Evolutionary conservation across 2,797 vertebrate species (phyloP).

Genomic region (Squalus acanthias): DNA sequence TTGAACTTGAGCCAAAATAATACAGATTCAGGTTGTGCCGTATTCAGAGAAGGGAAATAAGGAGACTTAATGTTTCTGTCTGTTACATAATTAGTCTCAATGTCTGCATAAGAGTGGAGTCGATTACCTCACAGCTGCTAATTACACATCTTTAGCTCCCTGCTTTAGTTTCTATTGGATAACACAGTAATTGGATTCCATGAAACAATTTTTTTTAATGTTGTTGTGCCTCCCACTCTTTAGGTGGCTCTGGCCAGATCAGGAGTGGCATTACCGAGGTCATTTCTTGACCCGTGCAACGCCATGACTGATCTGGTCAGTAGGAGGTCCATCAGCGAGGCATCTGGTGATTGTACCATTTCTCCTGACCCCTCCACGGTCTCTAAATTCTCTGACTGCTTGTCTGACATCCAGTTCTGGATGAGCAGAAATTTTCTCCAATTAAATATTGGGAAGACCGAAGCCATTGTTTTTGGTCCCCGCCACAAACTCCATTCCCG

Average conservation of each 20-base stretch:
- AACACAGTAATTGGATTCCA: not conserved
- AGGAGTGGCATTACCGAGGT: too few species aligned
- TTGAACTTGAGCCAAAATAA: not conserved
- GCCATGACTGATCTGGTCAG: not conserved
- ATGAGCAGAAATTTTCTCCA: too few species aligned
- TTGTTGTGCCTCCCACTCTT: not conserved
- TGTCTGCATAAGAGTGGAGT: not conserved
- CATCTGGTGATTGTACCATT: not conserved
- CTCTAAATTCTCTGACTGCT: too few species aligned
- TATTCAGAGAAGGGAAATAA: not conserved
- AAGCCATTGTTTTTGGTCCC: too few species aligned
- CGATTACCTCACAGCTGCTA: conserved; percentile 23
- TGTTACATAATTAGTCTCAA: not conserved
- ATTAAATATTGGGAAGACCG: too few species aligned
- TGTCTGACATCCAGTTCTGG: too few species aligned
- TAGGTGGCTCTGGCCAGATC: not conserved
- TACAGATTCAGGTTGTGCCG: not conserved
- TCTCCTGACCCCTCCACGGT: too few species aligned
- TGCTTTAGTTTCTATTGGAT: not conserved
- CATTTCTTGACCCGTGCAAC: too few species aligned
- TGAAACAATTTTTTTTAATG: not conserved
- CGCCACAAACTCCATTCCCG: too few species aligned
- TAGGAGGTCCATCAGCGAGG: not conserved
- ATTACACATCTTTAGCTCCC: not conserved
- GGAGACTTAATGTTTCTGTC: not conserved